These are phyloP conservation scores for Pagetopsis macropterus DNA, from an alignment of 2,797 vertebrate genomes.

Conservation along the genomic window DNA sequence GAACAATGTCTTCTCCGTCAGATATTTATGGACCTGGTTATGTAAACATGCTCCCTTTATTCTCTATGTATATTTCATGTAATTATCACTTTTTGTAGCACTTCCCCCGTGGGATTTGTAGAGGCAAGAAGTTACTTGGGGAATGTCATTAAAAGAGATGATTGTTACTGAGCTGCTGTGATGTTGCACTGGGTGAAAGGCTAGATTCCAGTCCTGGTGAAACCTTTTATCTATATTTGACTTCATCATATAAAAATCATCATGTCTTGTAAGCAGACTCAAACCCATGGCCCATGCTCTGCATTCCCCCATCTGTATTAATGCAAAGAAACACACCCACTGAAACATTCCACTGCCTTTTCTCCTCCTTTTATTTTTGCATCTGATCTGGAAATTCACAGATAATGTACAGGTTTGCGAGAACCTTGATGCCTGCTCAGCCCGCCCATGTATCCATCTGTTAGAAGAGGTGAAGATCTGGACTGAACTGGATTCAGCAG, in stretches of 20 bases:
- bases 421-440: conserved; percentile 32
- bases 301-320: conserved; percentile 46
- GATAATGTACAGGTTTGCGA: conserved; percentile 52
- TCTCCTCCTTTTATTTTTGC: conserved; percentile 19
- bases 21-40: conserved; percentile 99
- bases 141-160: conserved; percentile 98
- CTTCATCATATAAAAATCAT: conserved; percentile 72
- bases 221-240: conserved; percentile 79
- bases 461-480: conserved; percentile 50
- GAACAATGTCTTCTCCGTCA: conserved; percentile 99
- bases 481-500: conserved; percentile 58
- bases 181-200: conserved; percentile 62
- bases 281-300: conserved; percentile 27
- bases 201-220: conserved; percentile 53
- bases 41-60: conserved; percentile 90
- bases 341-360: conserved; percentile 31
- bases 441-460: conserved; percentile 48
- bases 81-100: conserved; percentile 88
- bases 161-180: conserved; percentile 83
- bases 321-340: conserved; percentile 29
- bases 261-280: conserved; percentile 55
- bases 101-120: conserved; percentile 72
- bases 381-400: conserved; percentile 45
- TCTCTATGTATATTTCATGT: conserved; percentile 88
- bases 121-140: conserved; percentile 90